Percentiles rank a stretch among this genome's conserved stretches.
These are phyloP conservation scores for Tigriopus japonicus DNA, from an alignment of 1,140 invertebrate genomes.

Conservation along the genomic window DNA sequence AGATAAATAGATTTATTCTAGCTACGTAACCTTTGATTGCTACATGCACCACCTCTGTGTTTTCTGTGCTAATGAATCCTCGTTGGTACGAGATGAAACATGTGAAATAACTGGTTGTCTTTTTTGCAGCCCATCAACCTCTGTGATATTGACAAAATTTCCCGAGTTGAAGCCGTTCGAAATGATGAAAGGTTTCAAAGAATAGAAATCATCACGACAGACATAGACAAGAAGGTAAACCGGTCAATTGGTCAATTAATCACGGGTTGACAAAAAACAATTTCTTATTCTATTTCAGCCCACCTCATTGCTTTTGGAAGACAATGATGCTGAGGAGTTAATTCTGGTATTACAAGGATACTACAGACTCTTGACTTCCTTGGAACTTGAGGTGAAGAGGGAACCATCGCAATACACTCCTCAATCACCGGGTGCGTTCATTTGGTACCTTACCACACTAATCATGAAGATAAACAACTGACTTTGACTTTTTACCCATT, in stretches of 20 bases:
- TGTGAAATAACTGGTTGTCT: constrained; percentile 6
- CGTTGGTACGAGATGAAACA: too few species aligned
- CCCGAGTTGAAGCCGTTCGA: constrained; percentile 43
- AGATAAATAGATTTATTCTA: too few species aligned
- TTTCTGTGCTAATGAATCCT: too few species aligned
- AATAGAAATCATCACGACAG: constrained; percentile 28
- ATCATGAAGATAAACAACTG: too few species aligned
- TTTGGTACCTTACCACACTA: too few species aligned
- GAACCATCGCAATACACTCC: too few species aligned
- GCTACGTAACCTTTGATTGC: too few species aligned
- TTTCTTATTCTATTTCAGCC: constrained; percentile 28
- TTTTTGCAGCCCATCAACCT: constrained; percentile 47
- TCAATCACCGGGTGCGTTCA: too few species aligned
- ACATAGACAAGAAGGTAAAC: constrained; percentile 31
- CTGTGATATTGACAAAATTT: constrained; percentile 56
- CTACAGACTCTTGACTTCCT: constrained; percentile 26
- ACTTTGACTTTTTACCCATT: too few species aligned
- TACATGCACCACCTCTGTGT: too few species aligned
- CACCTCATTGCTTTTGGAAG: constrained; percentile 52
- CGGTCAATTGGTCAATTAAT: constrained; percentile 16
- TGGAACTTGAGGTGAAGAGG: constrained; percentile 21
- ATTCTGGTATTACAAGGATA: constrained; percentile 53
- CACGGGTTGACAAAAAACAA: constrained; percentile 17
- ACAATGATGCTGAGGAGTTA: constrained; percentile 61
- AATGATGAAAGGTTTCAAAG: constrained; percentile 47